Conservation (phyloP, 2,888 invertebrate genomes). For the Ceratothoa steindachneri region DNA sequence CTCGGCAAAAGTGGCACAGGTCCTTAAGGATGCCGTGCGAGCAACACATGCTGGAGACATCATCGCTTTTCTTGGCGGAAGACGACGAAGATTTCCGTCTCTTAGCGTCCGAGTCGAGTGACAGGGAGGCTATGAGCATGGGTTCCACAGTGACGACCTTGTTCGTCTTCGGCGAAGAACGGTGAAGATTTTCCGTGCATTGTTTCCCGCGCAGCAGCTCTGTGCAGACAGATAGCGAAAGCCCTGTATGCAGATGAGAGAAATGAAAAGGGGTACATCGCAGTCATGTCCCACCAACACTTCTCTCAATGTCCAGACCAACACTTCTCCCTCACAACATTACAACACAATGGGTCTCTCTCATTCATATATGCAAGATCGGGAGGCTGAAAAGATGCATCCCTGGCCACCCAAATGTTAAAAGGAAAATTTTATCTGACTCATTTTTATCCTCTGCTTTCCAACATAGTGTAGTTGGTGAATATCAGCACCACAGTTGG, state of each 20-base stretch:
- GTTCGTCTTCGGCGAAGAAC: neutral
- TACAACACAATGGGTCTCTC: too few relatives aligned
- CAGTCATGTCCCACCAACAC: too few relatives aligned
- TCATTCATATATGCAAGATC: too few relatives aligned
- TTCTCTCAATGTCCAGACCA: too few relatives aligned
- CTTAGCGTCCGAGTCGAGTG: neutral
- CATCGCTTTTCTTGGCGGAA: slow-evolving; percentile 11
- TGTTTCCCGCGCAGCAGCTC: slow-evolving; percentile 39
- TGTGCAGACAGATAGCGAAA: slow-evolving; percentile 41
- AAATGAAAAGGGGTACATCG: neutral
- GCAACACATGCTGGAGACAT: slow-evolving; percentile 28
- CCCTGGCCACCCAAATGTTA: too few relatives aligned
- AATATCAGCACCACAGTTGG: too few relatives aligned
- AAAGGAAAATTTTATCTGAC: too few relatives aligned
- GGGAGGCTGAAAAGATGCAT: too few relatives aligned
- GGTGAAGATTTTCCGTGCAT: neutral
- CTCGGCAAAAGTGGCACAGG: slow-evolving; percentile 31
- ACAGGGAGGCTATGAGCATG: neutral
- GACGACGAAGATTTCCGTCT: neutral
- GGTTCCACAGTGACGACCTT: neutral
- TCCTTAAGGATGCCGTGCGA: slow-evolving; percentile 29
- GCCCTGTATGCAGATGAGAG: too few relatives aligned
- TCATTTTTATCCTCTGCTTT: too few relatives aligned
- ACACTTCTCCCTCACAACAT: too few relatives aligned
- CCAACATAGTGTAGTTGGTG: too few relatives aligned